Conservation (phyloP, 2,113 vertebrate species). For the Puma concolor region DNA sequence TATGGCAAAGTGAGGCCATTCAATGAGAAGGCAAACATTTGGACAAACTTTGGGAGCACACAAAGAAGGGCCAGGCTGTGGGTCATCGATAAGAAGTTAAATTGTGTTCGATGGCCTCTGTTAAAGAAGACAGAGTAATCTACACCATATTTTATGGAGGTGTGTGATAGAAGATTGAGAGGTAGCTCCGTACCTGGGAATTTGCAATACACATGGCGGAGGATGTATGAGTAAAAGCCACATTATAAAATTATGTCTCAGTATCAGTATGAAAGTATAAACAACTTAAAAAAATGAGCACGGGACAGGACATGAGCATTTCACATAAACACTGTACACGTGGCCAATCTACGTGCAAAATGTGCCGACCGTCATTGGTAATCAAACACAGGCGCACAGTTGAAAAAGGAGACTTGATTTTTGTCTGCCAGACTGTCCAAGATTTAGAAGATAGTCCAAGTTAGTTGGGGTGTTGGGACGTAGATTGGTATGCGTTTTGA, state of each 20-base stretch:
- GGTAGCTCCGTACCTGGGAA: not conserved
- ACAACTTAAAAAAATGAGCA: not conserved
- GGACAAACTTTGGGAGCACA: not conserved
- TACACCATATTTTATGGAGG: not conserved
- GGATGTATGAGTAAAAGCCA: not conserved
- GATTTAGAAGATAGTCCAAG: not conserved
- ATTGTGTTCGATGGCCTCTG: no score
- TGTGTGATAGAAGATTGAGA: not conserved
- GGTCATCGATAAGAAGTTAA: not conserved
- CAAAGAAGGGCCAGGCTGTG: no score
- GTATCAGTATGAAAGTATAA: not conserved
- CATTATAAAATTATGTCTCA: not conserved
- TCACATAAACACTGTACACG: fast-evolving
- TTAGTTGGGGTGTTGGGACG: not conserved
- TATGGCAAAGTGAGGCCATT: not conserved
- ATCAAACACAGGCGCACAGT: not conserved
- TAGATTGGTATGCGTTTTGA: not conserved
- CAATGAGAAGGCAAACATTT: not conserved
- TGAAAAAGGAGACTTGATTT: not conserved
- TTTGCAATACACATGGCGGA: not conserved
- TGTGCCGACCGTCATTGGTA: not conserved
- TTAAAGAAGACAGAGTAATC: not conserved
- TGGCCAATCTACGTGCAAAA: not conserved
- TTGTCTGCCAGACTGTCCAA: not conserved
- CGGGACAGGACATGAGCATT: not conserved